Percentiles rank a stretch among this genome's conserved stretches.
phyloP scores from a whole-genome alignment of 64 coral and sea anemone genomes.

The Trachythela sp. region DNA sequence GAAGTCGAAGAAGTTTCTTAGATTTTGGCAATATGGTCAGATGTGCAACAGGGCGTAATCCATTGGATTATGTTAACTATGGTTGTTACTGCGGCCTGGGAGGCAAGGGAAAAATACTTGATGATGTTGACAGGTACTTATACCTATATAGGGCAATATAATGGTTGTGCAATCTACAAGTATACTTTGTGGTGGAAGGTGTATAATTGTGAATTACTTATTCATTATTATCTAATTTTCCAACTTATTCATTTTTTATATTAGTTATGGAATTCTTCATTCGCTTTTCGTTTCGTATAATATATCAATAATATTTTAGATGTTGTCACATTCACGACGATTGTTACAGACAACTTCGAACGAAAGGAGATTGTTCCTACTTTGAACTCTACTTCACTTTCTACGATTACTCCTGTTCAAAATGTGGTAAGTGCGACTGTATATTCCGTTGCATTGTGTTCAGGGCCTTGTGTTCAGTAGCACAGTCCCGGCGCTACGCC shows the following conservation, averaged over 20 bases:
- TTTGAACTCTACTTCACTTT: neutral
- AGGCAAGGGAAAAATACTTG: neutral
- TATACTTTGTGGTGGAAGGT: too few relatives aligned
- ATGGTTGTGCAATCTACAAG: neutral
- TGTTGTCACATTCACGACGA: neutral
- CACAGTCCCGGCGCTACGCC: too few relatives aligned
- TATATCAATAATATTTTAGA: neutral
- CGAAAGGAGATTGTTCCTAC: neutral
- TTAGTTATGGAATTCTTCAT: too few relatives aligned
- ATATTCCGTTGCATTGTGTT: neutral
- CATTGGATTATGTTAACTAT: neutral
- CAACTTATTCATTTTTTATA: too few relatives aligned
- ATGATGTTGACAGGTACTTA: neutral
- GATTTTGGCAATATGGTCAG: neutral
- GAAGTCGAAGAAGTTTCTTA: neutral
- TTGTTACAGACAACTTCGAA: neutral
- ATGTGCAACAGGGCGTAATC: neutral
- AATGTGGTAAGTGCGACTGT: neutral
- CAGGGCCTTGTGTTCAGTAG: neutral
- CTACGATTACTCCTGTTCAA: neutral
- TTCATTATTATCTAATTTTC: too few relatives aligned
- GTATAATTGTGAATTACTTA: too few relatives aligned
- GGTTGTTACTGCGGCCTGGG: constrained; percentile 18
- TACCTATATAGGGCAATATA: neutral
- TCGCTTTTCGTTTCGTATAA: neutral